Evolutionary conservation across 2,797 vertebrate species (phyloP).

Genomic region (Micropoecilia bifurca): DNA sequence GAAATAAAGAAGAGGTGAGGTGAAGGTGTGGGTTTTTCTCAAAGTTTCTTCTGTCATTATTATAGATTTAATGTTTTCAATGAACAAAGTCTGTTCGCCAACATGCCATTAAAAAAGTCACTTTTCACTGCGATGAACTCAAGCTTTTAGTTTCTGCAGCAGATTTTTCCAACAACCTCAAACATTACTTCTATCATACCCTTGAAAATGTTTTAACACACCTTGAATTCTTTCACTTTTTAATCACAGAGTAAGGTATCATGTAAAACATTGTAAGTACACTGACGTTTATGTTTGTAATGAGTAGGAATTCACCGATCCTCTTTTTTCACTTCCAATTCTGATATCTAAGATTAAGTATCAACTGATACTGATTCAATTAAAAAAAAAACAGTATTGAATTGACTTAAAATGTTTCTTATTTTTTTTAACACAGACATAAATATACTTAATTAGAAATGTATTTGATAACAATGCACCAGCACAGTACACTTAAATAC

Average conservation of each 20-base stretch:
- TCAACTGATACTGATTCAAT: no score
- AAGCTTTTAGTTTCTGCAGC: constrained; percentile 21
- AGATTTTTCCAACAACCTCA: constrained; percentile 17
- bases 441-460: no score
- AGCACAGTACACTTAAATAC: no score
- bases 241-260: neutral
- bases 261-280: neutral
- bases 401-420: no score
- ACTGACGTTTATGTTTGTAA: neutral
- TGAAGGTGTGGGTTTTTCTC: constrained; percentile 20
- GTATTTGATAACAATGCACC: no score
- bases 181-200: neutral
- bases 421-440: no score
- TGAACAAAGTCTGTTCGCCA: constrained; percentile 9
- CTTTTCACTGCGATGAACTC: constrained; percentile 18
- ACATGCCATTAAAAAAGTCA: constrained; percentile 22
- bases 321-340: no score
- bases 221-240: no score
- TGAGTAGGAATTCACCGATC: no score
- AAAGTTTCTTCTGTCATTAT: constrained; percentile 4
- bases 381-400: no score
- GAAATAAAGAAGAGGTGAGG: constrained; percentile 20
- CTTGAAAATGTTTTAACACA: neutral
- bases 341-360: no score
- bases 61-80: constrained; percentile 45